Percentiles rank a stretch among this genome's conserved stretches.
Evolutionary conservation across 2,113 vertebrate species (phyloP).

Genomic region (Clinocottus analis): DNA sequence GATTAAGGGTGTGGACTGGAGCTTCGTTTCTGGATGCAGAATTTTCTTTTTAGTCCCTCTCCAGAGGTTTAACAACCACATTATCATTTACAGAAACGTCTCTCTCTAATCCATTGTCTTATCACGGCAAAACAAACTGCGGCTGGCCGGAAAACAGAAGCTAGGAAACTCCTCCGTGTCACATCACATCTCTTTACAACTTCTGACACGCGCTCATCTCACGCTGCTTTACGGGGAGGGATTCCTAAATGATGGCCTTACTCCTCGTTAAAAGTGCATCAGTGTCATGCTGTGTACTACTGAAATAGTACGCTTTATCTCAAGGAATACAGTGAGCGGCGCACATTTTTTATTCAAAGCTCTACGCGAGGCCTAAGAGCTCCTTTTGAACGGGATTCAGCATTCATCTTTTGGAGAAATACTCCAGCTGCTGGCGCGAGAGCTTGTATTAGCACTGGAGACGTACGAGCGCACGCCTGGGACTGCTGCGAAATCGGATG

Average conservation of each 20-base stretch:
- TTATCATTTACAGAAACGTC: conserved; percentile 31
- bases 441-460: conserved; percentile 13
- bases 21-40: conserved; percentile 18
- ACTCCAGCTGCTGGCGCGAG: conserved; percentile 27
- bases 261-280: conserved; percentile 75
- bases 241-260: conserved; percentile 55
- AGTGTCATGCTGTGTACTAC: conserved; percentile 51
- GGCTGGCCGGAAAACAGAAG: conserved; percentile 43
- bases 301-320: conserved; percentile 55
- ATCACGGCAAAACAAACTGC: conserved; percentile 21
- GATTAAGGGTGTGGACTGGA: conserved; percentile 27
- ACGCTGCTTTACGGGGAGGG: conserved; percentile 32
- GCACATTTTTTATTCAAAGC: conserved; percentile 37
- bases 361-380: neutral
- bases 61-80: conserved; percentile 35
- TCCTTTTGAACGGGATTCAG: conserved; percentile 38
- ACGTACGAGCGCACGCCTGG: conserved; percentile 39
- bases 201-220: conserved; percentile 41
- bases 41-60: conserved; percentile 30
- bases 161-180: conserved; percentile 27
- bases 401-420: conserved; percentile 45
- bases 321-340: conserved; percentile 38
- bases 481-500: conserved; percentile 14
- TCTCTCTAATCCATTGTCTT: conserved; percentile 13
- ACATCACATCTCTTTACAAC: conserved; percentile 40